Evolutionary conservation across 2,113 vertebrate genomes (phyloP).

Genomic region (Galemys pyrenaicus): DNA sequence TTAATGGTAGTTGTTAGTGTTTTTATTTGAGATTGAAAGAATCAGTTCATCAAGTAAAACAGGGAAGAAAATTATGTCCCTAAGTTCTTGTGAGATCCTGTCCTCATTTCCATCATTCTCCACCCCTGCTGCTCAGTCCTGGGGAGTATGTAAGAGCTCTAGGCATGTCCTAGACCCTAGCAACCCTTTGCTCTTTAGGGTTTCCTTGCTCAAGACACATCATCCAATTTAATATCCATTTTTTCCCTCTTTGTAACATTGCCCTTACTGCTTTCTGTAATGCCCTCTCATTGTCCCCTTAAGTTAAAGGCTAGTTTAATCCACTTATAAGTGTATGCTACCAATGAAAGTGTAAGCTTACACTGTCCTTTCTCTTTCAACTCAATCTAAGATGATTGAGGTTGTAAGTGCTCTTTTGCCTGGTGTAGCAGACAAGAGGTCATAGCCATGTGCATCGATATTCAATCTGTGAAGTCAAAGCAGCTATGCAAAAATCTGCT

Average conservation of each 20-base stretch:
- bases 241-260: neutral
- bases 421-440: no score
- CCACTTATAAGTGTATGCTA: neutral
- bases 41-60: neutral
- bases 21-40: neutral
- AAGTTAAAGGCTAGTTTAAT: neutral
- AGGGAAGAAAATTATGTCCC: neutral
- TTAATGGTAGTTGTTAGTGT: neutral
- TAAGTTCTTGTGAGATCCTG: neutral
- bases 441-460: no score
- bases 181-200: neutral
- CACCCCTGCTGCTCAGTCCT: fast-evolving
- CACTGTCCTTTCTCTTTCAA: neutral
- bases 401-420: no score
- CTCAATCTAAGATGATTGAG: neutral
- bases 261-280: neutral
- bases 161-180: neutral
- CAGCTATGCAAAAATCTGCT: no score
- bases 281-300: neutral
- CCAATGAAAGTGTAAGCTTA: neutral
- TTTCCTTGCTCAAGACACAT: neutral
- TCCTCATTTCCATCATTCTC: neutral
- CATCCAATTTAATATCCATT: neutral
- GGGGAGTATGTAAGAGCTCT: fast-evolving
- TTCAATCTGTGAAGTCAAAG: no score